Evolutionary conservation across 1,140 invertebrate genomes (phyloP), one percentile per base, ranked within the genome.

Genomic region (Pseudomyrmex cubaensis): DNA sequence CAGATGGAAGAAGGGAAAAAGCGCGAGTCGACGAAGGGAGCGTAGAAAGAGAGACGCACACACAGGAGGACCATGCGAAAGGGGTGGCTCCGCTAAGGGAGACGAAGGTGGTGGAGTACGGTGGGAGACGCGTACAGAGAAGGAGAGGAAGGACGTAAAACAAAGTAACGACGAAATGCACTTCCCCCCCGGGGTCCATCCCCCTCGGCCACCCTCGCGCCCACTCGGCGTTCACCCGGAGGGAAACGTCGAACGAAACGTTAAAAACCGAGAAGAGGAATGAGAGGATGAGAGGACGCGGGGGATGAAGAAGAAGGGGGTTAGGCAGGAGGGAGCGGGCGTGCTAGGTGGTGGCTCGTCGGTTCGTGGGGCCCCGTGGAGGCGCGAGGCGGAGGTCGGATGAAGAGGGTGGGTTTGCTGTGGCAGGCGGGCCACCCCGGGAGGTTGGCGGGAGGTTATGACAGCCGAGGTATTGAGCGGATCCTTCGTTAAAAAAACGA

Each of bases 391-490:
- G 66, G 82, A 85, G 76, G 74, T 77, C 63, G 76, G 76, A 67
- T 69, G 67, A 67, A 35, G 57, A 84, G 82, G 84, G 82, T 87
- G 78, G 82, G 82, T 84, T 75, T 74, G 88, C 80, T 67, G 84
- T 85, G 77, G 84, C 83, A 85, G 73, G 84, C 83, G 88, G 80
- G 76, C 85, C 82, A 89, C 90, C 87, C 87, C 84, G 88, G 89
- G 88, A 90, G 92, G 90, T 87, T 88, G 90, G 87, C 90, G 92
- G 91, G 91, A 93, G 93, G 93, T 93, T 94, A 94, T 94, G 93
- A 94, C 93, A 94, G 93, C 91, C 93, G 92, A 94, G 93, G 93
- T 94, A 93, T 94, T 93, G 93, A 94, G 93, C 93, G 93, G 92
- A 93, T 93, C 92, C 92, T 94, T 94, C 93, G 93, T 94, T 93